These are phyloP conservation scores for Silvanus unidentatus DNA, from an alignment of 2,888 invertebrate genomes.

Conservation along the genomic window DNA sequence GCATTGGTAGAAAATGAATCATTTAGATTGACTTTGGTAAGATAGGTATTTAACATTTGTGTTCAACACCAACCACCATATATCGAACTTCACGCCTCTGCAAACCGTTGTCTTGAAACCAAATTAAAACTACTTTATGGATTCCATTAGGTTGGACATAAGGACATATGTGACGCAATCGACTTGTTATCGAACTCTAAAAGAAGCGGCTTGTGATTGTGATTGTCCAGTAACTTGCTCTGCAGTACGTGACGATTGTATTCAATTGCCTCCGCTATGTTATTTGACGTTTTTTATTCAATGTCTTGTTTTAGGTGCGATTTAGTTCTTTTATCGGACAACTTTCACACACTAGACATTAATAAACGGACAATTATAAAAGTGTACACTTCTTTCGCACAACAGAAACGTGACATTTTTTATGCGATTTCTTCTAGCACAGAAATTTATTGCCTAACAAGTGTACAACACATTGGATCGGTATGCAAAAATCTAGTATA, in stretches of 20 bases:
- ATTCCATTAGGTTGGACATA: conserved; percentile 40
- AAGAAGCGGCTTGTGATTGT: conserved; percentile 26
- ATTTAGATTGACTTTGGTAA: no score
- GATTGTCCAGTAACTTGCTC: conserved; percentile 26
- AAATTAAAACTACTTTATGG: conserved; percentile 42
- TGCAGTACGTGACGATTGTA: conserved; percentile 25
- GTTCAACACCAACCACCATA: conserved; percentile 24
- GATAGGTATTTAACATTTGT: conserved; percentile 12
- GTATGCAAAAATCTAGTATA: no score
- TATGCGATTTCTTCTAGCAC: no score
- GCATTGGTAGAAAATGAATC: no score
- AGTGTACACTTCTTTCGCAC: no score
- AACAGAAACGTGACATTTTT: no score
- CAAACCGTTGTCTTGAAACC: conserved; percentile 32
- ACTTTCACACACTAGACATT: no score
- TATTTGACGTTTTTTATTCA: conserved; percentile 1
- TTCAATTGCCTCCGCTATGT: conserved; percentile 15
- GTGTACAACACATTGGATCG: no score
- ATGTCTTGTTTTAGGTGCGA: no score
- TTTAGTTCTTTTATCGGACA: no score
- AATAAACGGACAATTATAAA: no score
- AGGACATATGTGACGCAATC: conserved; percentile 39
- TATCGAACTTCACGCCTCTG: conserved; percentile 34
- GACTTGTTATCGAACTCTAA: conserved; percentile 31
- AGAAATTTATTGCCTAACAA: no score